Base-by-base conservation (phyloP, 2,113 vertebrate species). In the Semnornis frantzii region DNA sequence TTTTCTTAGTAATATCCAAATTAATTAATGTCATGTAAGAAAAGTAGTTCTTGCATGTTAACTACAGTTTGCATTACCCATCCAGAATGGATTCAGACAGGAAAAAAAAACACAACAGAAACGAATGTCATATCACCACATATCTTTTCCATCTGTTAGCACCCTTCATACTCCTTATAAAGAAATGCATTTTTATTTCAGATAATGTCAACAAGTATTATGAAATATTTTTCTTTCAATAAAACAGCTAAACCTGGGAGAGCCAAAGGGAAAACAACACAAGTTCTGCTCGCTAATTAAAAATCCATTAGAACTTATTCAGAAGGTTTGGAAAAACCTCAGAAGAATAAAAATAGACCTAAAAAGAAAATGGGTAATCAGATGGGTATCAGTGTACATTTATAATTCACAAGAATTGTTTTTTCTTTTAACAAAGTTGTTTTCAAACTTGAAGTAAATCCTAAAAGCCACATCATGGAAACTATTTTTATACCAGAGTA, bases 61-160 rank as follows among this genome's bases (percentile, higher is more conserved):
- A 84, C 82, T 80, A 58, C 66, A 86, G 59, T 93, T 86, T 93
- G 86, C 90, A 89, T 85, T 96, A 85, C 9, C 63, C 66, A 82
- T 70, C 80, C 82, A 86, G 94, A 92, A 88, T 87, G 55, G 60
- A 96, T 94, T 95, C 55, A 92, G 81, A 88, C 76, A 82, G 14
- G 54, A 4, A 86, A 93, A 88, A 88, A 88, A 94, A 76, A 1
- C 65, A 93, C 50, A 94, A 91, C 82, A 94, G 87, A 87, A 89
- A 92, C 8, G 17, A 88, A 94, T 87, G 85, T 82, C 90, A 78
- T 82, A 90, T 84, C 83, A 90, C 59, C 93, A 95, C 18, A 3
- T 77, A 95, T 83, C 93, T 92, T 85, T 93, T 73, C 93, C 94
- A 96, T 97, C 95, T 95, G 93, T 94, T 95, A 96, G 79, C 90